A percentile compares a stretch with the other conserved stretches of the same genome.
Evolutionary conservation across 2,113 vertebrate genomes (phyloP).

Genomic region (Neotoma lepida): DNA sequence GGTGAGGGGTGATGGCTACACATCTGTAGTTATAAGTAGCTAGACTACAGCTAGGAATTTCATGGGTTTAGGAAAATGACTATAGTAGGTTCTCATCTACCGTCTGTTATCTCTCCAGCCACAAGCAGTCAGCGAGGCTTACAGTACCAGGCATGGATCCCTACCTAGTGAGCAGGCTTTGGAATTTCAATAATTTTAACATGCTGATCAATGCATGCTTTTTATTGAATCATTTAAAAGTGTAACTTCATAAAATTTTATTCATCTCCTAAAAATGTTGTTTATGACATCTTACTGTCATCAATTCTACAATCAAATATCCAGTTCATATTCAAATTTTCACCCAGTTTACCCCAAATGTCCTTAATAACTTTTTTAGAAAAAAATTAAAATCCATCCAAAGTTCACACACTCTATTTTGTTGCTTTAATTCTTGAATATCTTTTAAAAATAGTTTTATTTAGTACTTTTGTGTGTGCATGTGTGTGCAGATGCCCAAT

Average conservation of each 20-base stretch:
- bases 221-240: constrained; percentile 29
- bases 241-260: constrained; percentile 11
- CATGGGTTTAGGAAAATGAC: background rate
- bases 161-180: background rate
- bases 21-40: background rate
- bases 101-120: background rate
- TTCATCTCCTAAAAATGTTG: background rate
- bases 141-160: background rate
- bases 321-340: constrained; percentile 36
- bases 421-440: background rate
- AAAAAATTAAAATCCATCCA: background rate
- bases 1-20: too few relatives aligned
- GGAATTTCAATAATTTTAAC: constrained; percentile 18
- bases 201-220: background rate
- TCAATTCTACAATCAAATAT: background rate
- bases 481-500: background rate
- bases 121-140: background rate
- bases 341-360: background rate
- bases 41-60: background rate
- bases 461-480: background rate
- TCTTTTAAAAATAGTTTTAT: background rate
- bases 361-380: background rate
- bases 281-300: background rate
- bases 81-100: background rate
- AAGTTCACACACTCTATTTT: background rate